Percentiles rank a stretch among this genome's conserved stretches.
These are phyloP conservation scores for Drosophila nr. medialis DNA, from an alignment of 2,888 invertebrate genomes.

Conservation along the genomic window DNA sequence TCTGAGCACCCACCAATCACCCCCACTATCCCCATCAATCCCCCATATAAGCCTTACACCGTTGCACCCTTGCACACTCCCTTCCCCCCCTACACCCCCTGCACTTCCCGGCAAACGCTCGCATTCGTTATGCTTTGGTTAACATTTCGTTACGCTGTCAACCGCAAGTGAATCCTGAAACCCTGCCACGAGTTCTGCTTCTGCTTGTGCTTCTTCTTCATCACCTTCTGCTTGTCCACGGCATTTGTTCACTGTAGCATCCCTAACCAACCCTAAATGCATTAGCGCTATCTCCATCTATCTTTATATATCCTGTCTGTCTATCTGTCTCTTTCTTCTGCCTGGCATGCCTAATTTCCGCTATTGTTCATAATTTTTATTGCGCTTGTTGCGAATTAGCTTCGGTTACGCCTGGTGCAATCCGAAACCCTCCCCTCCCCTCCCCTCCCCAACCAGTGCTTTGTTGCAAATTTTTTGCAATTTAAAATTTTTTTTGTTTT, in stretches of 20 bases:
- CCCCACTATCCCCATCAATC: neutral
- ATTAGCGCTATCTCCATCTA: conserved; percentile 24
- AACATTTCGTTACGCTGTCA: conserved; percentile 79
- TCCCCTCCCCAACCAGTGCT: neutral
- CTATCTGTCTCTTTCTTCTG: conserved; percentile 9
- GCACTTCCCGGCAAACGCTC: conserved; percentile 9
- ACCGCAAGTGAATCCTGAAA: conserved; percentile 57
- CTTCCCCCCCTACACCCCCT: neutral
- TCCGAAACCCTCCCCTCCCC: neutral
- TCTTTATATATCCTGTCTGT: conserved; percentile 25
- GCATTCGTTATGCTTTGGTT: conserved; percentile 77
- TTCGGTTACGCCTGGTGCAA: conserved; percentile 75
- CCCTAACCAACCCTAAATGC: conserved; percentile 21
- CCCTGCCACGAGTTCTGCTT: conserved; percentile 33
- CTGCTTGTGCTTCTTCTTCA: conserved; percentile 1
- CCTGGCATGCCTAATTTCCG: conserved; percentile 74
- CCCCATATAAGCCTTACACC: neutral
- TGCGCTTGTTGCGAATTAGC: conserved; percentile 82
- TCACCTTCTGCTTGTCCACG: conserved; percentile 27
- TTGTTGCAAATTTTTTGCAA: conserved; percentile 25
- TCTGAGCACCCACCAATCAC: neutral
- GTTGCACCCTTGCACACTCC: neutral
- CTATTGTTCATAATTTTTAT: conserved; percentile 82
- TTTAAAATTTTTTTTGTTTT: conserved; percentile 29
- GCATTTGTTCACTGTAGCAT: conserved; percentile 18